Percentiles rank a stretch among this genome's conserved stretches.
Conservation (phyloP, 2,113 vertebrate genomes). For the Macrotus californicus region DNA sequence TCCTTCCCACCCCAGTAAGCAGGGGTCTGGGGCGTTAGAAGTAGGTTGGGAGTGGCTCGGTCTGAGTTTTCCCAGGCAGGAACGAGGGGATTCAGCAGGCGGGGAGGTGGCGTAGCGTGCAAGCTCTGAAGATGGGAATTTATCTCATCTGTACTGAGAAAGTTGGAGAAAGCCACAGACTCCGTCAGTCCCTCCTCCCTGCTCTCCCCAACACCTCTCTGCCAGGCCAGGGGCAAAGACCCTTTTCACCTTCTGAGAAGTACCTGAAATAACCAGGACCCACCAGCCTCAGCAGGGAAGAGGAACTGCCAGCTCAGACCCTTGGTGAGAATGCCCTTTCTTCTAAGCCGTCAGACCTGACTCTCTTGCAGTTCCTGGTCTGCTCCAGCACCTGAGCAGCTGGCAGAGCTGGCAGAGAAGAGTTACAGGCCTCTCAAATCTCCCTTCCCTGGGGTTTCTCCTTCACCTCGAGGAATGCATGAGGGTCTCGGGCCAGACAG, state of each 20-base stretch:
- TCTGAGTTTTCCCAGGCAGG: not conserved
- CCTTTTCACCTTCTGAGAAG: not conserved
- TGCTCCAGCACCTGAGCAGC: not conserved
- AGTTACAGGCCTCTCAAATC: not conserved
- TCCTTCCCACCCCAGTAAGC: not conserved
- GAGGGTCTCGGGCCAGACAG: not conserved
- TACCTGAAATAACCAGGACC: not conserved
- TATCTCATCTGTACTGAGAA: not conserved
- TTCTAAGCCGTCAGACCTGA: not conserved
- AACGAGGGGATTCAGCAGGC: not conserved
- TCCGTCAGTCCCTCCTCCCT: not conserved
- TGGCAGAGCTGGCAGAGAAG: not conserved
- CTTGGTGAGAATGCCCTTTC: not conserved
- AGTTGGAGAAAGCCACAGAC: not conserved
- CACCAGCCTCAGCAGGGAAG: not conserved
- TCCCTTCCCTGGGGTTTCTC: not conserved
- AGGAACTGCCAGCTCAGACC: not conserved
- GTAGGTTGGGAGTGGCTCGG: not conserved
- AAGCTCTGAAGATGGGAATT: not conserved
- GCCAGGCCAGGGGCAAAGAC: not conserved
- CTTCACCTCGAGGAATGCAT: not conserved
- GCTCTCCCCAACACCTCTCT: not conserved
- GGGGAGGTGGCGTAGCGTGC: accelerated
- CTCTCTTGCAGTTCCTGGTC: not conserved
- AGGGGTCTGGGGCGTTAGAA: not conserved